Evolutionary conservation across 2,113 vertebrate species (phyloP).

Genomic region (Dasyurus viverrinus): DNA sequence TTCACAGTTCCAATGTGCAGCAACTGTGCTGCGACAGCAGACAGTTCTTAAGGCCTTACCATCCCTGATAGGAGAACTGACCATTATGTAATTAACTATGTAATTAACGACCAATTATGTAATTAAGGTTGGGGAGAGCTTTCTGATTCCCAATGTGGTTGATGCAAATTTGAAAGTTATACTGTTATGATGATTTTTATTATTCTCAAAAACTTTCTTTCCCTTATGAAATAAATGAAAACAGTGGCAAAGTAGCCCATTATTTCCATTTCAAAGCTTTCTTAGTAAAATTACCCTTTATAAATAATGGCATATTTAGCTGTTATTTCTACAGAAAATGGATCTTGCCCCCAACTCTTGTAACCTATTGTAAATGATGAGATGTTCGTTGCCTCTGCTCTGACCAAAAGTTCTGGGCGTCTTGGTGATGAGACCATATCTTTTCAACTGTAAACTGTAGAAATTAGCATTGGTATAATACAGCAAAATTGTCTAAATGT

Average conservation of each 20-base stretch:
- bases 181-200: background rate
- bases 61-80: background rate
- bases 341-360: background rate
- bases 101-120: background rate
- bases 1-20: background rate
- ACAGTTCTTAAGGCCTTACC: background rate
- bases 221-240: background rate
- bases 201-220: background rate
- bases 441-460: background rate
- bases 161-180: background rate
- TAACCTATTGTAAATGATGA: background rate
- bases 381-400: background rate
- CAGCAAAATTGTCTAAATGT: background rate
- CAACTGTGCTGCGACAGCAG: too few species aligned
- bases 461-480: background rate
- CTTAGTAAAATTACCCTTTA: background rate
- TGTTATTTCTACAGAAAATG: background rate
- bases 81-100: background rate
- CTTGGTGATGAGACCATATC: background rate
- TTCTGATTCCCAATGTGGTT: background rate
- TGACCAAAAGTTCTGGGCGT: background rate
- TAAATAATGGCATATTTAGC: background rate
- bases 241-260: background rate
- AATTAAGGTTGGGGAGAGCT: background rate
- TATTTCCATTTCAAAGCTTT: background rate